These are phyloP conservation scores for Drosophila niveifrons DNA, from an alignment of 2,888 invertebrate genomes.

Conservation along the genomic window DNA sequence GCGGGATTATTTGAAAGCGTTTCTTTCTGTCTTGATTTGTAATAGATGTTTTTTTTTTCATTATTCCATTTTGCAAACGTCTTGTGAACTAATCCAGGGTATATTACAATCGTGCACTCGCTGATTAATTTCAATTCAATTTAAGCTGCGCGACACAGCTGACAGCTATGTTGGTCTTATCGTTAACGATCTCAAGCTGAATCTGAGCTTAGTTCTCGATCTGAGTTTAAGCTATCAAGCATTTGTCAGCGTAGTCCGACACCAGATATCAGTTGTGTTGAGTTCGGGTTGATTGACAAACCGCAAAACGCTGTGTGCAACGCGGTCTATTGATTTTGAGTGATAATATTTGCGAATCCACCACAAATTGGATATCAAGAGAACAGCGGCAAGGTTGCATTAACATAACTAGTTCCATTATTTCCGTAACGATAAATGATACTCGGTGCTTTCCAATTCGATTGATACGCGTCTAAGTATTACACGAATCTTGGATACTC, in stretches of 20 bases:
- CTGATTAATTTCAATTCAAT: constrained; percentile 41
- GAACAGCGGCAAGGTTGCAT: constrained; percentile 29
- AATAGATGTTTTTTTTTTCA: background rate
- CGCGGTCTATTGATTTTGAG: constrained; percentile 30
- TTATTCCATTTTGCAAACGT: background rate
- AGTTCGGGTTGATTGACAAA: constrained; percentile 29
- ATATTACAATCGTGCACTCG: background rate
- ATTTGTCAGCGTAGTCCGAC: constrained; percentile 33
- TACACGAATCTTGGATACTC: constrained; percentile 11
- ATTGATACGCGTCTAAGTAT: background rate
- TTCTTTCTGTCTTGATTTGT: constrained; percentile 14
- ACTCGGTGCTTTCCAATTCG: background rate
- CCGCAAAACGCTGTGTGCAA: constrained; percentile 40
- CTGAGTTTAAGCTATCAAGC: constrained; percentile 28
- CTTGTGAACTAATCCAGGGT: background rate
- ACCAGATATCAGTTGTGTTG: constrained; percentile 41
- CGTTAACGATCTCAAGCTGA: constrained; percentile 62
- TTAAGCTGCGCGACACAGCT: constrained; percentile 14
- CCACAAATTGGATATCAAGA: constrained; percentile 28
- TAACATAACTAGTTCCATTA: constrained; percentile 5
- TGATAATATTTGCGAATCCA: constrained; percentile 6
- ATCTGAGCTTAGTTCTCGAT: constrained; percentile 38
- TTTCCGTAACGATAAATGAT: constrained; percentile 6
- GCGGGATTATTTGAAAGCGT: constrained; percentile 64
- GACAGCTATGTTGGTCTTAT: constrained; percentile 38